Conservation (phyloP, 2,113 vertebrate species). For the Anguilla rostrata region DNA sequence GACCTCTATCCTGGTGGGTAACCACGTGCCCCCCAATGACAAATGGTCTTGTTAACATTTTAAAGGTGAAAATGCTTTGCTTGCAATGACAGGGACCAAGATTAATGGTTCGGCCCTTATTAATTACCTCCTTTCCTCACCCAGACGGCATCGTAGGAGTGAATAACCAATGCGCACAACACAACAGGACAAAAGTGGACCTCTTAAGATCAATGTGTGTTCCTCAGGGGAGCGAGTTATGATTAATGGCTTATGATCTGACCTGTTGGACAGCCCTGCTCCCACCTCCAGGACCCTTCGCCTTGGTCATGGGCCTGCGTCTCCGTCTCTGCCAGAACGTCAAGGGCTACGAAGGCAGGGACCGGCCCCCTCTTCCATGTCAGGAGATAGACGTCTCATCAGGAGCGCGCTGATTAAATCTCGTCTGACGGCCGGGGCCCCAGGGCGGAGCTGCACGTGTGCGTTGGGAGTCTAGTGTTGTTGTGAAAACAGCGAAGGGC, state of each 20-base stretch:
- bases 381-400: background rate
- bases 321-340: background rate
- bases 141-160: background rate
- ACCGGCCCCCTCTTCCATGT: background rate
- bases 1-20: conserved; percentile 17
- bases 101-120: conserved; percentile 14
- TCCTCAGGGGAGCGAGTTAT: conserved; percentile 5
- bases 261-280: background rate
- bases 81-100: background rate
- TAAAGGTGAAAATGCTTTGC: conserved; percentile 23
- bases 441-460: background rate
- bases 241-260: conserved; percentile 17
- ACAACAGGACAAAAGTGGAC: background rate
- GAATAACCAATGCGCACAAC: background rate
- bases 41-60: conserved; percentile 40
- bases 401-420: conserved; percentile 1
- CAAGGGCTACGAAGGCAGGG: background rate
- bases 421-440: background rate
- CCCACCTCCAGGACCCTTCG: background rate
- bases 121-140: background rate
- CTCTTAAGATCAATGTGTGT: background rate
- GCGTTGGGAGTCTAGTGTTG: background rate
- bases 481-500: conserved; percentile 1
- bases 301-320: background rate
- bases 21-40: conserved; percentile 20